These are phyloP conservation scores for Drosophila atripex DNA, from an alignment of 2,888 invertebrate species.

Conservation along the genomic window DNA sequence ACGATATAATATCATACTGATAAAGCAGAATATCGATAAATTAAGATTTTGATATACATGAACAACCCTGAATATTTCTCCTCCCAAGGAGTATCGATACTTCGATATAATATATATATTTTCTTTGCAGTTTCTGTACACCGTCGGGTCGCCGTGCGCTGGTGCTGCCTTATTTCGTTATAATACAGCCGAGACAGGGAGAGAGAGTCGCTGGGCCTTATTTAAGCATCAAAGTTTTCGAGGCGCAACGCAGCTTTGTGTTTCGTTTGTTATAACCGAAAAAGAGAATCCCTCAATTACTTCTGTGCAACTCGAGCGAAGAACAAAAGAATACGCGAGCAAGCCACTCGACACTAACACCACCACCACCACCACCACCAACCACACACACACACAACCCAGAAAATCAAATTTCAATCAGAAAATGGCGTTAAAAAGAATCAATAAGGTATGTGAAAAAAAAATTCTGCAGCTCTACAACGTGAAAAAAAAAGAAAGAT, in stretches of 20 bases:
- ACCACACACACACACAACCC: slow-evolving; percentile 68
- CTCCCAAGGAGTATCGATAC: no score
- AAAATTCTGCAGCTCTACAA: slow-evolving; percentile 51
- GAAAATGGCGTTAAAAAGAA: slow-evolving; percentile 98
- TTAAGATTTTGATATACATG: no score
- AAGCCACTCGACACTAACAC: slow-evolving; percentile 38
- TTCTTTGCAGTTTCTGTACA: slow-evolving; percentile 8
- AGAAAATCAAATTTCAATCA: slow-evolving; percentile 82
- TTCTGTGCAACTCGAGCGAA: slow-evolving; percentile 48
- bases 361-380: slow-evolving; percentile 63
- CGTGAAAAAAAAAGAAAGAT: slow-evolving; percentile 22
- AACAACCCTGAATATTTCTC: no score
- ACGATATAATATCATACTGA: no score
- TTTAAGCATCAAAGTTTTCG: slow-evolving; percentile 50
- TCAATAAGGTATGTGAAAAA: slow-evolving; percentile 89
- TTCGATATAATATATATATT: neutral
- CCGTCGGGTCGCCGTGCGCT: slow-evolving; percentile 73
- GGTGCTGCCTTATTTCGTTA: slow-evolving; percentile 66
- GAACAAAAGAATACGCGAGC: slow-evolving; percentile 66
- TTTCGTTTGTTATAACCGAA: slow-evolving; percentile 63
- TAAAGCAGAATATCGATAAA: no score
- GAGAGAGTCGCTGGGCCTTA: slow-evolving; percentile 31
- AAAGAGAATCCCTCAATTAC: slow-evolving; percentile 30
- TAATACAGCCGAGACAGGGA: slow-evolving; percentile 51
- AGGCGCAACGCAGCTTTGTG: slow-evolving; percentile 73